Evolutionary conservation across 2,888 invertebrate species (phyloP), one percentile per base, ranked within the genome.

Genomic region (Leptopilina myrica): DNA sequence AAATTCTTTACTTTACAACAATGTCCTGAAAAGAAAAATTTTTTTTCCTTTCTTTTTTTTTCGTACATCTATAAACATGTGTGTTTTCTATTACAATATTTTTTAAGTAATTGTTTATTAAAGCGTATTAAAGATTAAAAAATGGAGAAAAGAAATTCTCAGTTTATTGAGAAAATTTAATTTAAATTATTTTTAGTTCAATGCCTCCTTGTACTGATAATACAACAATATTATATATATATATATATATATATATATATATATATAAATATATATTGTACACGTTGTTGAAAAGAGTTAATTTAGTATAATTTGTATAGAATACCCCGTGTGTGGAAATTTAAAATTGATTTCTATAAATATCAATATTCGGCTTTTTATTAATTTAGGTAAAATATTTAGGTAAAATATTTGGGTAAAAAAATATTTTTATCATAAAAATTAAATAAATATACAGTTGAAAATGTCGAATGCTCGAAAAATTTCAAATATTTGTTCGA

Each of bases 51-150:
- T 62, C 20, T 9, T 62, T 20, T 49, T 20, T 49, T 49, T 49
- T 49, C 12, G 12, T 49, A 49, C 12, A 11, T 49, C 46, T 46
- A 46, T 46, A 59, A 8, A 20, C 3, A 62, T 9, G 43, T 20
- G n/a, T 62, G 15, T 59, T 20, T 20, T 20, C 20, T 20, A 20
- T 62, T 62, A 62, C 62, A 62, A 62, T 20, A 62, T 62, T 62
- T 62, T 62, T 62, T 20, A 62, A 62, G 62, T 15, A 62, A 62
- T 62, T 62, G 62, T 15, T 62, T 20, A 62, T 62, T 62, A 62
- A 20, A 62, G 62, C 20, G 20, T 62, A 20, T 20, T 62, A 62
- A 62, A 62, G 20, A n/a, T 20, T 62, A 7, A 62, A 62, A 62
- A 62, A 62, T 8, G 43, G 43, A 43, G 43, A 43, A 43, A 43